Percentiles rank a stretch among this genome's conserved stretches.
phyloP scores from a whole-genome alignment of 2,113 vertebrate genomes.

The Isichthys henryi region DNA sequence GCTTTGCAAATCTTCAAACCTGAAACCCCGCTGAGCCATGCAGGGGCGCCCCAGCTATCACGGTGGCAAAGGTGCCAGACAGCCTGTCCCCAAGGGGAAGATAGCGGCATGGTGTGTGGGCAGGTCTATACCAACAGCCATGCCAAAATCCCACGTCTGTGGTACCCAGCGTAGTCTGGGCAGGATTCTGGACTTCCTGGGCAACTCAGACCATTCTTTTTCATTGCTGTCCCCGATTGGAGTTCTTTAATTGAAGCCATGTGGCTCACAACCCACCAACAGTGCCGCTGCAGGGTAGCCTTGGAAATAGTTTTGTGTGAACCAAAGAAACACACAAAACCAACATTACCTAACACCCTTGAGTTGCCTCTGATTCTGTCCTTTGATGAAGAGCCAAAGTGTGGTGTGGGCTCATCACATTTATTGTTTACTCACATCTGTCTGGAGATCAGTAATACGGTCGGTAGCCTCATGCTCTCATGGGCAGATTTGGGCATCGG shows the following conservation, averaged over 20 bases:
- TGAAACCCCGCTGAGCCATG: not conserved
- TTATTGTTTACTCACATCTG: constrained; percentile 33
- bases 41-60: not conserved
- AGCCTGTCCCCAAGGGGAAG: not conserved
- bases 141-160: not conserved
- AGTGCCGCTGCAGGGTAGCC: too few species aligned
- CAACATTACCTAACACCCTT: not conserved
- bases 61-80: not conserved
- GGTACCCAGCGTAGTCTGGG: not conserved
- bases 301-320: not conserved
- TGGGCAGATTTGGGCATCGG: constrained; percentile 22
- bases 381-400: constrained; percentile 29
- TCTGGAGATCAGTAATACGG: constrained; percentile 37
- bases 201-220: not conserved
- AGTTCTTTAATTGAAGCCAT: not conserved
- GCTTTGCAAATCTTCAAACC: not conserved
- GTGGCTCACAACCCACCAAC: not conserved
- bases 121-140: not conserved
- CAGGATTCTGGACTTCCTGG: not conserved
- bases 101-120: not conserved
- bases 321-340: not conserved
- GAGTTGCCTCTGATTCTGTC: constrained; percentile 15
- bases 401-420: constrained; percentile 22
- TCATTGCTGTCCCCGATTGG: not conserved
- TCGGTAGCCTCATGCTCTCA: constrained; percentile 14